Evolutionary conservation across 2,888 invertebrate species (phyloP).

Genomic region (Drosophila tripunctata): DNA sequence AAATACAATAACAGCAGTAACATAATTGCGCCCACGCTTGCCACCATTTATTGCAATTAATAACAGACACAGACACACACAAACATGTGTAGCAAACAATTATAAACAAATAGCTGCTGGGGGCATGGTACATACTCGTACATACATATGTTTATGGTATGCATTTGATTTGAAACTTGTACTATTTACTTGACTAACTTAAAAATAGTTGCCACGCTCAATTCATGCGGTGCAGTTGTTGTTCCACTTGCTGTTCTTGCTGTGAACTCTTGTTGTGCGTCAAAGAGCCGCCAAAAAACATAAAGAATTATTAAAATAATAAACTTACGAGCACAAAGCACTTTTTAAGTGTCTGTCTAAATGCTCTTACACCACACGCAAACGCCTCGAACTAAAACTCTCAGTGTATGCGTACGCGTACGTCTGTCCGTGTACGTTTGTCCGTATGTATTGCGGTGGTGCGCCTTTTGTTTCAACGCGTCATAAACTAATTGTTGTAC

Average conservation of each 20-base stretch:
- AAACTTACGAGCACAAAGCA: constrained; percentile 63
- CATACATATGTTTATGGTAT: too few relatives aligned
- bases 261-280: constrained; percentile 52
- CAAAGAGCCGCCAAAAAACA: constrained; percentile 64
- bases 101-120: constrained; percentile 57
- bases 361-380: constrained; percentile 4
- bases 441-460: constrained; percentile 21
- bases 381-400: constrained; percentile 11
- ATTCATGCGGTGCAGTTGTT: constrained; percentile 64
- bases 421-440: constrained; percentile 15
- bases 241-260: constrained; percentile 12
- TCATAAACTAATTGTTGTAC: constrained; percentile 75
- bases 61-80: constrained; percentile 48
- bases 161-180: constrained; percentile 45
- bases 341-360: constrained; percentile 70
- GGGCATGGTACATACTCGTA: too few relatives aligned
- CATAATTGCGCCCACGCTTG: constrained; percentile 41
- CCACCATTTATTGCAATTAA: constrained; percentile 65
- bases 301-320: constrained; percentile 75
- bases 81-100: constrained; percentile 30
- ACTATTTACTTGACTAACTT: constrained; percentile 20
- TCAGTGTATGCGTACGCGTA: constrained; percentile 1
- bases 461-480: constrained; percentile 35
- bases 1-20: constrained; percentile 19
- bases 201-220: constrained; percentile 56